A percentile compares a stretch with the other conserved stretches of the same genome.
These are phyloP conservation scores for Pseudomyrmex concolor DNA, from an alignment of 1,140 invertebrate species.

Conservation along the genomic window DNA sequence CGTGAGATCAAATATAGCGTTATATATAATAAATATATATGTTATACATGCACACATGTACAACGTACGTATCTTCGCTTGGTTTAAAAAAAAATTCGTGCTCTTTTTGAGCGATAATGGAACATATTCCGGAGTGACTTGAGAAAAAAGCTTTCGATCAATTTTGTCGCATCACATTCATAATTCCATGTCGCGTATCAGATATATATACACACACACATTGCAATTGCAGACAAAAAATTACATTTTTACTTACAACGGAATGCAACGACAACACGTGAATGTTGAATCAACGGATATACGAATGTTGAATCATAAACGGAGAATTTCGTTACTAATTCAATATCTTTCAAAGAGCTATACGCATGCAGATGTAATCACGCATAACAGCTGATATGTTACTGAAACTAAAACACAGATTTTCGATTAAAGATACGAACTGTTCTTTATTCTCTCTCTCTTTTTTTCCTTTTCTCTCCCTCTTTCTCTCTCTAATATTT, in stretches of 20 bases:
- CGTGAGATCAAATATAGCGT: slow-evolving; percentile 19
- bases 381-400: slow-evolving; percentile 23
- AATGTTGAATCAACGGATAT: not conserved
- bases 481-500: not conserved
- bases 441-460: not conserved
- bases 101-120: not conserved
- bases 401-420: slow-evolving; percentile 2
- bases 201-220: not conserved
- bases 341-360: not conserved
- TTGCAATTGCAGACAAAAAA: slow-evolving; percentile 3
- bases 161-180: not conserved
- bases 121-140: not conserved
- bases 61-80: not conserved
- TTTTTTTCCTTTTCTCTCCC: too few species aligned
- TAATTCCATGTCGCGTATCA: not conserved
- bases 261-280: not conserved
- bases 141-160: not conserved
- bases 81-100: too few species aligned
- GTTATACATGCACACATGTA: not conserved
- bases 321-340: not conserved
- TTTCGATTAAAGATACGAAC: not conserved
- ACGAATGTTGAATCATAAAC: not conserved
- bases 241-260: not conserved
- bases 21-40: not conserved
- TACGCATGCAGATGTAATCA: slow-evolving; percentile 34